phyloP scores from a whole-genome alignment of 2,888 invertebrate genomes.

The Eremobia ochroleuca region DNA sequence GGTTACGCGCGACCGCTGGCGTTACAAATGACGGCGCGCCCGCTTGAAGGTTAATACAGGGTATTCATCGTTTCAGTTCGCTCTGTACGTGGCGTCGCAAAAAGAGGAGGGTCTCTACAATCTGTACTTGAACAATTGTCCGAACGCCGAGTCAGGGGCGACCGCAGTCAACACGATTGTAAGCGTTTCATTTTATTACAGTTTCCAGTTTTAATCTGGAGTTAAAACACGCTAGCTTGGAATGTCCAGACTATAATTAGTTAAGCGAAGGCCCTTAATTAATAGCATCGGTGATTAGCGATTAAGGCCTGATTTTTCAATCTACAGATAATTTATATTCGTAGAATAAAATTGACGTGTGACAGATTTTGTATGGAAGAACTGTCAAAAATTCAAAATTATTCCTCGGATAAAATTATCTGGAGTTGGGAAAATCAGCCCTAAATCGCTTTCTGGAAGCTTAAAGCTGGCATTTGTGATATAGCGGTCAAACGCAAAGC shows the following conservation, averaged over 20 bases:
- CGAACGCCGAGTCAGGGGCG: conserved; percentile 87
- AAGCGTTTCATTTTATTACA: conserved; percentile 73
- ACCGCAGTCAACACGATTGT: conserved; percentile 94
- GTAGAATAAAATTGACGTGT: no score
- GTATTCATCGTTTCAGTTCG: conserved; percentile 91
- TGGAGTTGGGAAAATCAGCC: no score
- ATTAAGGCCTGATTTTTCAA: no score
- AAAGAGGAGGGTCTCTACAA: conserved; percentile 98
- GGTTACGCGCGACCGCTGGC: no score
- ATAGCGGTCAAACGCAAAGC: not conserved
- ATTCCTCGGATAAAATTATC: no score
- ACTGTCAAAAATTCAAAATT: no score
- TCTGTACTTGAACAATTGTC: conserved; percentile 98
- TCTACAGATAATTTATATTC: no score
- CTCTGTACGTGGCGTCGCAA: conserved; percentile 93
- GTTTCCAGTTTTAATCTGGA: not conserved
- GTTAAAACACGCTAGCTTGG: not conserved
- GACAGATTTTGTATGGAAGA: no score
- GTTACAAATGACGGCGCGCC: no score
- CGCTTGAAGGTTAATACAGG: no score
- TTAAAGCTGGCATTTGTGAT: not conserved
- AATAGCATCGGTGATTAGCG: no score
- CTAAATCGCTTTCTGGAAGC: not conserved
- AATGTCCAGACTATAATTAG: not conserved
- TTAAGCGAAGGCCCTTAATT: not conserved